Conservation (phyloP, 1,140 invertebrate genomes). For the Drosophila prosaltans region DNA sequence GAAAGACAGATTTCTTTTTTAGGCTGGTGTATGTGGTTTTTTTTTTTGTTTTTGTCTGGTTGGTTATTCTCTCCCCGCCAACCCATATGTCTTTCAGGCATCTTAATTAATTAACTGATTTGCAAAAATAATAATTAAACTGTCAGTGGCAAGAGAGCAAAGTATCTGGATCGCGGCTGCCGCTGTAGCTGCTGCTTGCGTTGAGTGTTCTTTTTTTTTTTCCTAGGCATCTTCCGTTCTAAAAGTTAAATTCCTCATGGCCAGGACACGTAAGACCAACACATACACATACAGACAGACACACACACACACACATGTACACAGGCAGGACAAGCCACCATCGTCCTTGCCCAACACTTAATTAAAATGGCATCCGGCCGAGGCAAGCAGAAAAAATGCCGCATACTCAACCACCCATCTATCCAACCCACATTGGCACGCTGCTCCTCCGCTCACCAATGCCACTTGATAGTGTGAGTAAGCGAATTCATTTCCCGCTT, state of each 20-base stretch:
- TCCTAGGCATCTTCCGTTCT: conserved; percentile 48
- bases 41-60: background rate
- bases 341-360: conserved; percentile 65
- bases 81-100: conserved; percentile 26
- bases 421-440: conserved; percentile 26
- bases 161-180: conserved; percentile 32
- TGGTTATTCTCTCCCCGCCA: background rate
- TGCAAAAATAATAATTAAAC: conserved; percentile 74
- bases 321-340: conserved; percentile 45
- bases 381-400: conserved; percentile 52
- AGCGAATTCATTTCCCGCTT: conserved; percentile 76
- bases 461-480: conserved; percentile 63
- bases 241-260: conserved; percentile 66
- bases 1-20: background rate
- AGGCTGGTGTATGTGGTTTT: background rate
- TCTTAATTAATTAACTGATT: conserved; percentile 74
- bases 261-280: conserved; percentile 40
- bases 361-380: conserved; percentile 76
- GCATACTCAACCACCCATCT: conserved; percentile 23
- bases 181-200: conserved; percentile 2
- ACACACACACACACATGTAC: conserved; percentile 27
- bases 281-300: background rate
- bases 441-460: conserved; percentile 30
- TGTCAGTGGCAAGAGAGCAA: conserved; percentile 58
- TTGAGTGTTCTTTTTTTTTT: conserved; percentile 11